Conservation (phyloP, 2,888 invertebrate species). For the Ethmia dodecea region DNA sequence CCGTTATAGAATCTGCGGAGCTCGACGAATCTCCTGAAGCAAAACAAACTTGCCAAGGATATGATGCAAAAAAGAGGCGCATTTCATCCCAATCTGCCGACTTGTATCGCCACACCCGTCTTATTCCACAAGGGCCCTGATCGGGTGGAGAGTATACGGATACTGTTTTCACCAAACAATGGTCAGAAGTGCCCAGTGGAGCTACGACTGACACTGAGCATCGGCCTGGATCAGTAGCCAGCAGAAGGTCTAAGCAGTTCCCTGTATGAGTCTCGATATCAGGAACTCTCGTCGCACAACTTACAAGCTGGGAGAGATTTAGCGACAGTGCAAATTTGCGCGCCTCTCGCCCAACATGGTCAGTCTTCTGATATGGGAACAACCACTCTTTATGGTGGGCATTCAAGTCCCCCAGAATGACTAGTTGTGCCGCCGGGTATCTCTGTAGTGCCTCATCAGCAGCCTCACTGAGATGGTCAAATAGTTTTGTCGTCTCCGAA, state of each 20-base stretch:
- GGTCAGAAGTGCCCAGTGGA: conserved; percentile 14
- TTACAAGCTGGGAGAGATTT: conserved; percentile 10
- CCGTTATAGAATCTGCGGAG: too few relatives aligned
- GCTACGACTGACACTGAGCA: conserved; percentile 6
- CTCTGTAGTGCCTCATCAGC: not conserved
- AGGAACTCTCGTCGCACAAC: conserved; percentile 7
- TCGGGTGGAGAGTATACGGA: too few relatives aligned
- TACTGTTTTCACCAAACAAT: conserved; percentile 14
- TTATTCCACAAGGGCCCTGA: conserved; percentile 2
- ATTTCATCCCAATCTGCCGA: conserved; percentile 13
- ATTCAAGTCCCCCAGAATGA: too few relatives aligned
- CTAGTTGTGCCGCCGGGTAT: not conserved
- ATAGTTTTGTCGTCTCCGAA: not conserved
- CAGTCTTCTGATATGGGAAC: conserved; percentile 4
- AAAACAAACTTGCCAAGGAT: too few relatives aligned
- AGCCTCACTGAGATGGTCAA: not conserved
- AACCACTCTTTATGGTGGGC: conserved; percentile 8
- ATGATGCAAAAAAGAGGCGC: conserved; percentile 19
- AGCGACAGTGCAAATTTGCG: conserved; percentile 8
- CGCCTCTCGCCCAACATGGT: conserved; percentile 12
- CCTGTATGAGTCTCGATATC: conserved; percentile 13
- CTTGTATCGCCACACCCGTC: conserved; percentile 17
- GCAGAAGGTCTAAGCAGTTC: conserved; percentile 16
- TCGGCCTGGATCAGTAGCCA: conserved; percentile 14
- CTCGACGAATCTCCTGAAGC: too few relatives aligned